phyloP scores from a whole-genome alignment of 2,888 invertebrate species.

The Deroplatys truncata region DNA sequence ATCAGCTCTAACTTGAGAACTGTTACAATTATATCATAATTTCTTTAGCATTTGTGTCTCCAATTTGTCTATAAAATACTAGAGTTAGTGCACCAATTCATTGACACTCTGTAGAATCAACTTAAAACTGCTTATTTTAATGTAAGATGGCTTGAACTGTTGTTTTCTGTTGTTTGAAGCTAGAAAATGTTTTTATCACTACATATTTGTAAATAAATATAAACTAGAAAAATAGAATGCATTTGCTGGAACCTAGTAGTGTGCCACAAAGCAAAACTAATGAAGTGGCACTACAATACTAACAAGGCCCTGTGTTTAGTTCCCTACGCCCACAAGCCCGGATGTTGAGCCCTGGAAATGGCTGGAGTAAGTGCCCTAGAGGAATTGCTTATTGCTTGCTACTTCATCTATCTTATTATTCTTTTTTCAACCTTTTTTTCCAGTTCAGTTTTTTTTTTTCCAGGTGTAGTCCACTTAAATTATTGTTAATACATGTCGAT shows the following conservation, averaged over 20 bases:
- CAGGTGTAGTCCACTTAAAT: neutral
- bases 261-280: neutral
- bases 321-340: conserved; percentile 84
- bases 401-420: neutral
- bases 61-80: too few relatives aligned
- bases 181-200: too few relatives aligned
- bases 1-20: too few relatives aligned
- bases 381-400: conserved; percentile 21
- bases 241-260: neutral
- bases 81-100: too few relatives aligned
- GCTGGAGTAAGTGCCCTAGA: conserved; percentile 68
- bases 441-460: neutral
- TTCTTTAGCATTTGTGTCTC: too few relatives aligned
- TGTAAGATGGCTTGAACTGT: too few relatives aligned
- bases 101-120: too few relatives aligned
- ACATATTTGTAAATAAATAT: neutral
- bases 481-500: neutral
- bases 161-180: too few relatives aligned
- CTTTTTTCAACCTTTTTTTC: neutral
- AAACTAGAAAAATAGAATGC: neutral
- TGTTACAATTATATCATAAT: too few relatives aligned
- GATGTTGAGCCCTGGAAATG: conserved; percentile 88
- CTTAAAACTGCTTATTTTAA: too few relatives aligned
- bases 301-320: conserved; percentile 57
- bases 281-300: conserved; percentile 11